Evolutionary conservation across 2,113 vertebrate genomes (phyloP).

Genomic region (Cyrtonyx montezumae): DNA sequence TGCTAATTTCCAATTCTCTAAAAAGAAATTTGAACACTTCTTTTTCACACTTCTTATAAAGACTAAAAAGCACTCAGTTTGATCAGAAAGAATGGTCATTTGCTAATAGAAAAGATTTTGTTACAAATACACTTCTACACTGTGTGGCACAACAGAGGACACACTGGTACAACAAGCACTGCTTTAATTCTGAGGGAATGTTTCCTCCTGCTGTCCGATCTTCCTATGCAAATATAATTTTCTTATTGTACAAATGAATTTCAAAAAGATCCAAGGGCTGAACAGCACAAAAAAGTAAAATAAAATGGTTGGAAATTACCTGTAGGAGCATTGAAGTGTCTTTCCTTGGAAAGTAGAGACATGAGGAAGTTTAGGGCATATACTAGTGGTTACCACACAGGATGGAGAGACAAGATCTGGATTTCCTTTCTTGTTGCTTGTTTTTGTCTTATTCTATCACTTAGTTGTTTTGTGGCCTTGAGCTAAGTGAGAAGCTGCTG

Average conservation of each 20-base stretch:
- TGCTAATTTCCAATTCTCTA: neutral
- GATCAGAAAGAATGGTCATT: slow-evolving; percentile 35
- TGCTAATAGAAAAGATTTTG: slow-evolving; percentile 30
- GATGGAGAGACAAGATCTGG: neutral
- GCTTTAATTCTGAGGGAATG: neutral
- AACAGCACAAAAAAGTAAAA: neutral
- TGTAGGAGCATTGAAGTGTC: neutral
- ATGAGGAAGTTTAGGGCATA: neutral
- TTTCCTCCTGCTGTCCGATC: neutral
- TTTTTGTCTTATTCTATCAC: neutral
- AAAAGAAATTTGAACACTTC: neutral
- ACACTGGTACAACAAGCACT: rapidly evolving
- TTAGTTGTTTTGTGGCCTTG: neutral
- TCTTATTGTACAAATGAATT: neutral
- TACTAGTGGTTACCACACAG: neutral
- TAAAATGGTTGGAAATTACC: neutral
- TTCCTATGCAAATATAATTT: neutral
- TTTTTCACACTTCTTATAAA: neutral
- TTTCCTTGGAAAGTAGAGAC: rapidly evolving
- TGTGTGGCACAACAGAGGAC: neutral
- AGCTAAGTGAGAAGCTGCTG: neutral
- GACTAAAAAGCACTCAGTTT: neutral
- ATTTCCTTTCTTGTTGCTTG: neutral
- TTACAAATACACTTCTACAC: neutral
- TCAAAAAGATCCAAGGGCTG: neutral